Base-by-base conservation (phyloP, 1,140 invertebrate species). In the Mya arenaria region DNA sequence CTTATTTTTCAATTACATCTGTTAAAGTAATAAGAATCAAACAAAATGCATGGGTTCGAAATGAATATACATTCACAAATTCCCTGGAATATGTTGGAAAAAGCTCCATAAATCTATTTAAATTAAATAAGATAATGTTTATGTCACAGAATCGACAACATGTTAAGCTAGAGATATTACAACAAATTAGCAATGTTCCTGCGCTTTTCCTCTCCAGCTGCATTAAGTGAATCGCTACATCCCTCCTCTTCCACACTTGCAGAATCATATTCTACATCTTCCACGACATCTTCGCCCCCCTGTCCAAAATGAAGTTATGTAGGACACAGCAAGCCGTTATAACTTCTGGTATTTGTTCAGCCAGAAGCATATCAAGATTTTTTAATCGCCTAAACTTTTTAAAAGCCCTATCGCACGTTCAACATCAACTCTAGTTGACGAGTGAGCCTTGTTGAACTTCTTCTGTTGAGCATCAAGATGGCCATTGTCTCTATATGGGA, bases 271-370 rank as follows among this genome's bases (percentile, higher is more conserved):
- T 3, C 23, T 19, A 5, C n/a, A 3, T 30, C 32, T 25, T n/a
- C 34, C 17, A 69, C 19, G 6, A 30, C 66, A 28, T 69, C 66
- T 28, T 48, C 66, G 2, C 32, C 66, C 1, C 37, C 41, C 52
- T 4, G 1, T 17, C 5, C 30, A 69, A 15, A 19, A 69, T 69
- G 25, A 69, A 69, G 19, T 69, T 69, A 30, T 69, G 44, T 1
- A 69, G 23, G 52, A 25, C 39, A 52, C 66, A 69, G 19, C 66
- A 69, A 30, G 37, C 32, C 4, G 32, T 28, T 39, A 44, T 69
- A 25, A 48, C 52, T n/a, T 23, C 30, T 4, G 66, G 66, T 48
- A 69, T 48, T 2, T 28, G 13, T n/a, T 5, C 8, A 10, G 37
- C 44, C 52, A 32, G 23, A 15, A 4, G 30, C 34, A 32, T 28